These are phyloP conservation scores for Diuraphis noxia DNA, from an alignment of 1,140 invertebrate species.

Conservation along the genomic window DNA sequence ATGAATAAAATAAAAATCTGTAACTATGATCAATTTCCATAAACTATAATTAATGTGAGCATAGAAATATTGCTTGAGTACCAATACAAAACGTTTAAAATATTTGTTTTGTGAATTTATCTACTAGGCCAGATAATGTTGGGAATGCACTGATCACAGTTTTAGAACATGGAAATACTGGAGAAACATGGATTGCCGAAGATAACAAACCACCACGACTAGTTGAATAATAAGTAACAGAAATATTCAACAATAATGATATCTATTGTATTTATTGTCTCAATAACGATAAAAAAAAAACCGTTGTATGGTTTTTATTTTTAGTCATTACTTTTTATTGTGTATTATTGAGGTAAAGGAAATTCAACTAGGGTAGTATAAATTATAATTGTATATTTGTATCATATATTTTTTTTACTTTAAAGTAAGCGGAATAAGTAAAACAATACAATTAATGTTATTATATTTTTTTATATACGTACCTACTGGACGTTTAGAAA, in stretches of 20 bases:
- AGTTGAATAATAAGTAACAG: slow-evolving; percentile 25
- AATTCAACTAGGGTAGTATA: background rate
- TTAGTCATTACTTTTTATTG: background rate
- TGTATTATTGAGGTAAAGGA: background rate
- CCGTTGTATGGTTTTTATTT: background rate
- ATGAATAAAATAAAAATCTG: background rate
- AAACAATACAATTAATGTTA: background rate
- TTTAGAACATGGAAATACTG: slow-evolving; percentile 16
- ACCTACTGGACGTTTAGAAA: background rate
- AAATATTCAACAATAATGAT: too few species aligned
- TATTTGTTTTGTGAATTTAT: background rate
- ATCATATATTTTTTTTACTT: background rate
- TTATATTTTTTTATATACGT: background rate
- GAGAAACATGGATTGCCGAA: slow-evolving; percentile 41
- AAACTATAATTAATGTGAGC: background rate
- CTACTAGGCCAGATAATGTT: background rate
- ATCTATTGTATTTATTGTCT: background rate
- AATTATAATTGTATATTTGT: background rate
- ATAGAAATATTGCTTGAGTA: background rate
- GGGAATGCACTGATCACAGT: background rate
- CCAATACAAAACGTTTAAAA: background rate
- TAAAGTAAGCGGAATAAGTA: background rate
- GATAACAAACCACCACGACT: slow-evolving; percentile 11
- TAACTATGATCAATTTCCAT: background rate
- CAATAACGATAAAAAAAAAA: background rate